Base-by-base conservation (phyloP, 1,140 invertebrate genomes). In the Drosophila aff. region DNA sequence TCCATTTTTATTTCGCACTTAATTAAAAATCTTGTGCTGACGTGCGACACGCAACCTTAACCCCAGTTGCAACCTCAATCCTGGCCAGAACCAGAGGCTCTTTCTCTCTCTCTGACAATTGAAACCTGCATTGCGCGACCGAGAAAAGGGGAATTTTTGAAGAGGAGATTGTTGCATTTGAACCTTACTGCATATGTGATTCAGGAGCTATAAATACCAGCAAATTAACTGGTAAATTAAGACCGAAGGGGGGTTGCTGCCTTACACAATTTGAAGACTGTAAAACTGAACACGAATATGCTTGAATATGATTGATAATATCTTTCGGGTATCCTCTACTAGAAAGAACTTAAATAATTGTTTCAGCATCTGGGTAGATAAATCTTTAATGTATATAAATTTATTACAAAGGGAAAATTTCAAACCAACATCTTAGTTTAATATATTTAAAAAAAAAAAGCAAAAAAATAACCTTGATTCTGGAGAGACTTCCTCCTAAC, bases 1-100 rank as follows among this genome's bases (percentile, higher is more conserved):
- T 66, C 49, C 68, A 62, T 62, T 77, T 80, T 78, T 80, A 74
- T 68, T 86, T 86, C 71, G 59, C 82, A 82, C 82, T 85, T 86
- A 82, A 86, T 82, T 87, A 82, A 79, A 72, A 79, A 87, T 68
- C 64, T 75, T 72, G 38, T 40, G 79, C 79, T 86, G 79, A 73
- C 83, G 83, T 86, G 83, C 72, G 58, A 72, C 82, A 86, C 82
- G 83, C 83, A 82, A 18, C 58, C 60, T 57, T 47, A 53, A 59
- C 50, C 65, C 47, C 43, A 28, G 18, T 47, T 57, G 26, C 31
- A 65, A 66, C 64, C 47, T 57, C 60, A 72, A 69, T 64, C 11
- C 18, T 7, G 18, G n/a, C 58, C 62, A 43, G 47, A 55, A 44
- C 2, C 18, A 23, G 23, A 23, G 31, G 4, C 23, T 10, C 47